phyloP scores from a whole-genome alignment of 2,888 invertebrate genomes.

The Panzeria rudis region DNA sequence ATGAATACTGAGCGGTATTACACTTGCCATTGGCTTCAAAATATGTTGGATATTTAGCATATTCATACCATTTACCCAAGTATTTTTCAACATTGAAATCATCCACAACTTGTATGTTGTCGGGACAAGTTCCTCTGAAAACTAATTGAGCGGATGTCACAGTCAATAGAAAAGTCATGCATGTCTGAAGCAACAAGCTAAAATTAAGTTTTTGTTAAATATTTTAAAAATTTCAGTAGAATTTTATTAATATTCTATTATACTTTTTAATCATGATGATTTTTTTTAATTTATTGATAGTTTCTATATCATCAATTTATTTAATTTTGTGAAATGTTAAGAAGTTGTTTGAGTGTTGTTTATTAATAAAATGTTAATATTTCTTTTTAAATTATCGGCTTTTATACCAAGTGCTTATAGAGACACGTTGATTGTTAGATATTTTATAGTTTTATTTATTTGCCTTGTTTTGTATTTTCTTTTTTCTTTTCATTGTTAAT shows the following conservation, averaged over 20 bases:
- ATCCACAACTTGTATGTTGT: constrained; percentile 53
- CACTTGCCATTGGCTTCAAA: constrained; percentile 89
- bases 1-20: constrained; percentile 87
- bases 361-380: not conserved
- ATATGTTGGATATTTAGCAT: constrained; percentile 88
- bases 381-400: not conserved
- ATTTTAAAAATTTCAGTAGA: not conserved
- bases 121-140: constrained; percentile 57
- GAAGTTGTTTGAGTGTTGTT: not conserved
- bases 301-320: not conserved
- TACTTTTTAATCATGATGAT: constrained; percentile 36
- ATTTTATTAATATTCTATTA: not conserved
- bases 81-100: constrained; percentile 82
- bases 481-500: not conserved
- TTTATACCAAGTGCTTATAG: constrained; percentile 13
- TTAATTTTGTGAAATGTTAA: not conserved
- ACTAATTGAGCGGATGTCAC: constrained; percentile 58
- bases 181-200: not conserved
- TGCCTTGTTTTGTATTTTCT: not conserved
- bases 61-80: constrained; percentile 90
- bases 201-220: not conserved
- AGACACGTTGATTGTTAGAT: not conserved
- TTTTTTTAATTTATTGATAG: not conserved
- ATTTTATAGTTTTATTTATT: not conserved
- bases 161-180: constrained; percentile 5